Evolutionary conservation across 2,113 vertebrate species (phyloP).

Genomic region (Xerus inauris): DNA sequence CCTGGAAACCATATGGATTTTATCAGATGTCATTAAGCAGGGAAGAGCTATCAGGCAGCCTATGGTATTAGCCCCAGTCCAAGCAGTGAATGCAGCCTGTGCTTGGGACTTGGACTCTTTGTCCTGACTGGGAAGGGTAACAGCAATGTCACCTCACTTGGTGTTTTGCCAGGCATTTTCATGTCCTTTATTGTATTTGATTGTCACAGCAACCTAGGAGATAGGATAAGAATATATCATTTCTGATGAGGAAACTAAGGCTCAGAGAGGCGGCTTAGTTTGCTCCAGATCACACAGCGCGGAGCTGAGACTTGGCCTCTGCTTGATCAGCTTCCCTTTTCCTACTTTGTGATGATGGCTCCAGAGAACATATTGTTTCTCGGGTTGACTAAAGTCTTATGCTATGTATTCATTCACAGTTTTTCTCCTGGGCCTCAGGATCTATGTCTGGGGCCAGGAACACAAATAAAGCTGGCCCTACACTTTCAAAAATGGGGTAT

Average conservation of each 20-base stretch:
- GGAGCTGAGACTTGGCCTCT: neutral
- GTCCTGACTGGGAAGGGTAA: neutral
- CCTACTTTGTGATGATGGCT: fast-evolving
- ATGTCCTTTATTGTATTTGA: neutral
- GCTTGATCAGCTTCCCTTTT: neutral
- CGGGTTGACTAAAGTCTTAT: neutral
- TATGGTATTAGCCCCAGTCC: neutral
- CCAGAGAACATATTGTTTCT: neutral
- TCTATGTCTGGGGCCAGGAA: fast-evolving
- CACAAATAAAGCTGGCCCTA: neutral
- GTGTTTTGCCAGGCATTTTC: neutral
- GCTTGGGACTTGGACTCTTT: neutral
- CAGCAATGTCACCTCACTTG: neutral
- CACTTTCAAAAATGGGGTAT: neutral
- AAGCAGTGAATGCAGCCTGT: neutral
- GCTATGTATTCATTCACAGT: neutral
- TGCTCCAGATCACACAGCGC: neutral
- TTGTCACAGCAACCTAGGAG: neutral
- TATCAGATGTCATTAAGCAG: neutral
- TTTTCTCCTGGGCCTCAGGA: neutral
- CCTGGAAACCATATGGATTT: neutral
- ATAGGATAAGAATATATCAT: neutral
- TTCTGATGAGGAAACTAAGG: neutral
- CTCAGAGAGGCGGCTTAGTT: neutral
- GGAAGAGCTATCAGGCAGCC: neutral